A percentile compares a stretch with the other conserved stretches of the same genome.
phyloP scores from a whole-genome alignment of 64 coral and sea anemone genomes.

The Actinia tenebrosa region DNA sequence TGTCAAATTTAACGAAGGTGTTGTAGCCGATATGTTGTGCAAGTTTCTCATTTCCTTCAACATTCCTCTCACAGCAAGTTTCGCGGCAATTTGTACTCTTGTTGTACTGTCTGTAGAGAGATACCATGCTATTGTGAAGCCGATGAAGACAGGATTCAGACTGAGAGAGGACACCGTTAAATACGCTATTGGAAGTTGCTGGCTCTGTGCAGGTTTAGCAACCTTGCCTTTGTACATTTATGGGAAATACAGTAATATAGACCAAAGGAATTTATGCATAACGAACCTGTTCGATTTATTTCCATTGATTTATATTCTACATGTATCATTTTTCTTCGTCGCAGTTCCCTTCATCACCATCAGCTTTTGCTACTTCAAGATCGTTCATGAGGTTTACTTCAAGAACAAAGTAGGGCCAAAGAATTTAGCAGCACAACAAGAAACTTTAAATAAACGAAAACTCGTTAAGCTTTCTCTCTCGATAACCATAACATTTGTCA shows the following conservation, averaged over 20 bases:
- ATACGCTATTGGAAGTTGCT: conserved; percentile 1
- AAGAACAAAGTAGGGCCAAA: conserved; percentile 2
- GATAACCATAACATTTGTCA: not conserved
- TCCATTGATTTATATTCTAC: too few relatives aligned
- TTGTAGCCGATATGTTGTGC: not conserved
- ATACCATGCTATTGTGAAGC: conserved; percentile 25
- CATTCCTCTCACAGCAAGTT: not conserved
- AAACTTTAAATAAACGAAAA: not conserved
- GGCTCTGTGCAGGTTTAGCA: not conserved
- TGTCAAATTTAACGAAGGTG: not conserved
- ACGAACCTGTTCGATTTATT: too few relatives aligned
- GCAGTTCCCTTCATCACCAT: not conserved
- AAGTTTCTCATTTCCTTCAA: conserved; percentile 1
- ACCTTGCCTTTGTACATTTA: conserved; percentile 1
- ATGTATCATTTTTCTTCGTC: not conserved
- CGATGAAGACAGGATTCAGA: not conserved
- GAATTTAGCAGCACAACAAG: not conserved
- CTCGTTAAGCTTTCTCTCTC: conserved; percentile 33
- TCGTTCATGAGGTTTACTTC: conserved; percentile 16
- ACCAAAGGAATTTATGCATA: too few relatives aligned
- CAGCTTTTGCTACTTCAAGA: conserved; percentile 4
- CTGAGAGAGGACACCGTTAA: not conserved
- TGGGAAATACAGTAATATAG: not conserved
- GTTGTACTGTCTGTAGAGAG: conserved; percentile 15
- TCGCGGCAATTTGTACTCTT: not conserved